Base-by-base conservation (phyloP, 1,140 invertebrate genomes). In the Polypedilum vanderplanki region DNA sequence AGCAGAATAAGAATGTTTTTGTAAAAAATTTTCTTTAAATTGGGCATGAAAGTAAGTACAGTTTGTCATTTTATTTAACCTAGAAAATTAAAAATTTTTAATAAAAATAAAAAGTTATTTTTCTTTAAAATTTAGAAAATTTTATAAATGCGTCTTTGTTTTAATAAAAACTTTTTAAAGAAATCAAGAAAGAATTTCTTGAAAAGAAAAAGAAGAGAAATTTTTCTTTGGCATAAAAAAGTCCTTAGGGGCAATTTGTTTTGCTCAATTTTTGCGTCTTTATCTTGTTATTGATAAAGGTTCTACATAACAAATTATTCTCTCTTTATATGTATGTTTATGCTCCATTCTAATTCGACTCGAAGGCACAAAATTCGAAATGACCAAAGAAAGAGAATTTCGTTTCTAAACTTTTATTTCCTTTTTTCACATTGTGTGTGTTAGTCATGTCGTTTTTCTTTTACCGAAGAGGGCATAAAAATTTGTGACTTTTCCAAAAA, bases 231-330 rank as follows among this genome's bases (percentile, higher is more conserved):
- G 4, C 46, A 57, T 1, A 57, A 57, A 57, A 57, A 57, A 57
- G 46, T 9, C n/a, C 46, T 57, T 57, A 57, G 15, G n/a, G 46
- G 46, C 46, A 57, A 57, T 57, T 57, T 57, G 46, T 15, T 12
- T n/a, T 57, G 12, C 46, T 57, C 46, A 57, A 57, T 57, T n/a
- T n/a, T 57, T 57, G 12, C 4, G 46, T 57, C 46, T 57, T 57
- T 57, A 57, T 57, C 46, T 57, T 12, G 24, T 12, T 57, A 57
- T 57, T 57, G 46, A 57, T 57, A 57, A 57, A 57, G 46, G 46
- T 57, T 57, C 46, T 33, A 57, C 12, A 57, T 33, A 33, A 33
- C 2, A 57, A 57, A 57, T 15, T 57, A 57, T n/a, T 57, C n/a
- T 57, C n/a, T 57, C 4, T 57, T 57, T 15, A 46, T 46, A 12